A percentile compares a stretch with the other conserved stretches of the same genome.
Evolutionary conservation across 2,113 vertebrate species (phyloP).

Genomic region (Toxostoma redivivum): DNA sequence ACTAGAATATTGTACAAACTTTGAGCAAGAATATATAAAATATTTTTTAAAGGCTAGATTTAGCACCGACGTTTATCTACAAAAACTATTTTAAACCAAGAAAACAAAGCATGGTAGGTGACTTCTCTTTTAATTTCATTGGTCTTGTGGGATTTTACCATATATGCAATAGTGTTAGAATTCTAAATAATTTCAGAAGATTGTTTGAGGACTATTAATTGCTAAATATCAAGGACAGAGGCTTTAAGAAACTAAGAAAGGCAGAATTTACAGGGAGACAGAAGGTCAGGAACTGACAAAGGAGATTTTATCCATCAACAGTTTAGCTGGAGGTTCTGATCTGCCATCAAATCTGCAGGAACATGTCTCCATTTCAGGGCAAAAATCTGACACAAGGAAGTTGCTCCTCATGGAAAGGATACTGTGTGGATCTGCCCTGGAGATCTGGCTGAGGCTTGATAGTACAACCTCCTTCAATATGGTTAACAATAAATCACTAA

Average conservation of each 20-base stretch:
- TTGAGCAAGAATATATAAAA: neutral
- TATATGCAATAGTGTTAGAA: neutral
- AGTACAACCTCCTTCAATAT: neutral
- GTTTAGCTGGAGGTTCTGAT: slow-evolving; percentile 1
- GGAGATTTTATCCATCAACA: neutral
- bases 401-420: neutral
- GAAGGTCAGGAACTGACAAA: neutral
- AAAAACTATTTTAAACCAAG: neutral
- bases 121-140: neutral
- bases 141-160: neutral
- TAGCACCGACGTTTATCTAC: neutral
- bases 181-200: neutral
- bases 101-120: neutral
- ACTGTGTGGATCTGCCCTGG: neutral
- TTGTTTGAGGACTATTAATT: neutral
- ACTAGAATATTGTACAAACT: neutral
- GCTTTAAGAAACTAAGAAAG: neutral
- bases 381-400: slow-evolving; percentile 10
- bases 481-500: neutral
- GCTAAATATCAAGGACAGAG: neutral
- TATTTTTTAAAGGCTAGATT: neutral
- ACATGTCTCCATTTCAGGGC: neutral
- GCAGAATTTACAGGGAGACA: neutral
- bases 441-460: neutral
- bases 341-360: neutral